These are phyloP conservation scores for Tauraco erythrolophus DNA, from an alignment of 2,113 vertebrate genomes.

Conservation along the genomic window DNA sequence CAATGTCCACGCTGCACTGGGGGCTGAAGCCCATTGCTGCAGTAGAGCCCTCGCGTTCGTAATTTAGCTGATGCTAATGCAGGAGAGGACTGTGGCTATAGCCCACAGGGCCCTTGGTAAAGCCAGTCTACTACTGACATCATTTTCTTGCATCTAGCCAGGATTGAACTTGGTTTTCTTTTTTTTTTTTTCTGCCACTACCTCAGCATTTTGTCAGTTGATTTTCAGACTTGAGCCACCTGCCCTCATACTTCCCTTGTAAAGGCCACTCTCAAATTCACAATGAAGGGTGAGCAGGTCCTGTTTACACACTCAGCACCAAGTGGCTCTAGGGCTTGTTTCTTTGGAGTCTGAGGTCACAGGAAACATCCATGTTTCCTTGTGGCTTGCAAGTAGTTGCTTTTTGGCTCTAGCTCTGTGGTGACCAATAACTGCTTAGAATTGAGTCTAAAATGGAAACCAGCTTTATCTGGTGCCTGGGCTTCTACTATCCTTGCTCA, in stretches of 20 bases:
- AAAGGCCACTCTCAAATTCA: background rate
- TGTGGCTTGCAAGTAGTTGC: background rate
- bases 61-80: background rate
- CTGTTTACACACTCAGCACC: background rate
- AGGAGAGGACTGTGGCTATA: background rate
- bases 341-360: background rate
- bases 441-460: background rate
- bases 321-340: background rate
- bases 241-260: rapidly evolving
- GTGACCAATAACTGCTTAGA: background rate
- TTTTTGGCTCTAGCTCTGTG: background rate
- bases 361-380: background rate
- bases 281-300: background rate
- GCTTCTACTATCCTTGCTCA: background rate
- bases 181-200: background rate
- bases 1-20: background rate
- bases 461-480: background rate
- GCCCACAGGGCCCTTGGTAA: background rate
- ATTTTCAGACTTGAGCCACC: background rate
- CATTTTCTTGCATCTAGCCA: background rate
- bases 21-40: background rate
- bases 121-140: background rate
- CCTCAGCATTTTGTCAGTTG: background rate
- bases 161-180: background rate
- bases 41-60: background rate